Evolutionary conservation across 2,113 vertebrate species (phyloP).

Genomic region (Dicrurus megarhynchus): DNA sequence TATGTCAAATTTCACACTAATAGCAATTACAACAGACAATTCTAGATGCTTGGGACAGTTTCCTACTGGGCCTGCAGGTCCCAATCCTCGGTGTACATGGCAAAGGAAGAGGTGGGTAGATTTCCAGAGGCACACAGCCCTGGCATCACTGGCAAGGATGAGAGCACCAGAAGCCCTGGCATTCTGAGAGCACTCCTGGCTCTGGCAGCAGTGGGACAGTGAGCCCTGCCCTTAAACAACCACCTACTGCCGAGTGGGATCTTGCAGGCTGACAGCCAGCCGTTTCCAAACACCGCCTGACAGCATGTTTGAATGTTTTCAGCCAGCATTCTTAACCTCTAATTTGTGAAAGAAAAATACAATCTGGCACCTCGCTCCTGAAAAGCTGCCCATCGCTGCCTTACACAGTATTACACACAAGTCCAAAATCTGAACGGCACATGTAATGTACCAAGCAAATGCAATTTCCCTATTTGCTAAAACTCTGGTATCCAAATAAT

Average conservation of each 20-base stretch:
- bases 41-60: neutral
- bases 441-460: neutral
- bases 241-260: neutral
- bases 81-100: rapidly evolving
- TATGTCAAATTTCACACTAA: neutral
- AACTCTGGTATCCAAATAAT: neutral
- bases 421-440: neutral
- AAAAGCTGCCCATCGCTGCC: conserved; percentile 37
- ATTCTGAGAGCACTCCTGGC: neutral
- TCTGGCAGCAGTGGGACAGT: neutral
- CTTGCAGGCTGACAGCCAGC: neutral
- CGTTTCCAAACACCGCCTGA: neutral
- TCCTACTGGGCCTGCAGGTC: neutral
- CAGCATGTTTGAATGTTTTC: neutral
- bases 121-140: neutral
- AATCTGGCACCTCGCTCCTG: neutral
- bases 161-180: neutral
- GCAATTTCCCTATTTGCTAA: neutral
- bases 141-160: rapidly evolving
- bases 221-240: neutral
- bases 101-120: neutral
- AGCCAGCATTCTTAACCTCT: neutral
- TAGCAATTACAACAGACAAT: neutral
- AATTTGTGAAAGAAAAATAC: conserved; percentile 46
- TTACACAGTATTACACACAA: neutral